Base-by-base conservation (phyloP, 2,113 vertebrate species). In the Malaclemys terrapin region DNA sequence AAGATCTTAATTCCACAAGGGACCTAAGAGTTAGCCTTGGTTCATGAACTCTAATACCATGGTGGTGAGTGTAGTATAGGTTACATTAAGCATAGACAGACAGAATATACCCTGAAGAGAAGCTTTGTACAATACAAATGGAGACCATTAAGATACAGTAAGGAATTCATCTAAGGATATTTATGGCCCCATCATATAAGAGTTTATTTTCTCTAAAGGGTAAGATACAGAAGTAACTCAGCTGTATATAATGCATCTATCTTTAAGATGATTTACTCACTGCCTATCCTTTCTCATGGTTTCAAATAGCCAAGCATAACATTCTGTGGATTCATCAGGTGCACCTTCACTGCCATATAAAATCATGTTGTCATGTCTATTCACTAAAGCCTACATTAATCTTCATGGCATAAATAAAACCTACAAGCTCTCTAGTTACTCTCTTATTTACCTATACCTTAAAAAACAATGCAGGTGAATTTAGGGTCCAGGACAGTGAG, bases 61-160 rank as follows among this genome's bases (percentile, higher is more conserved):
- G 72, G 72, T 45, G 72, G 8, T 24, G 22, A 76, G 22, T 85
- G 16, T 0, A 3, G 82, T 4, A 45, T 78, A 94, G 91, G 80
- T 93, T 84, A 93, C 91, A 87, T 95, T 93, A 96, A 96, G 89
- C 92, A 93, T 80, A 94, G 92, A 59, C 86, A 38, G 81, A 56
- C 53, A 90, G 82, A 95, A 90, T 6, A 52, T 82, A 91, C 3
- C 53, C 87, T 90, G 85, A 69, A 57, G 1, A 22, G 0, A 1
- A 95, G 69, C 38, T 0, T 62, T 62, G 62, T 1, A 7, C 89
- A 84, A 20, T 56, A 52, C 87, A 92, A 91, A 87, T 50, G 69
- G 94, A 87, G 94, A 85, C 82, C 93, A 95, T 94, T 92, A 90
- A 94, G 88, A 49, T 94, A 84, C 95, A 94, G 93, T 89, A 65